Conservation (phyloP, 2,888 invertebrate species). For the Alloplasta piceator region DNA sequence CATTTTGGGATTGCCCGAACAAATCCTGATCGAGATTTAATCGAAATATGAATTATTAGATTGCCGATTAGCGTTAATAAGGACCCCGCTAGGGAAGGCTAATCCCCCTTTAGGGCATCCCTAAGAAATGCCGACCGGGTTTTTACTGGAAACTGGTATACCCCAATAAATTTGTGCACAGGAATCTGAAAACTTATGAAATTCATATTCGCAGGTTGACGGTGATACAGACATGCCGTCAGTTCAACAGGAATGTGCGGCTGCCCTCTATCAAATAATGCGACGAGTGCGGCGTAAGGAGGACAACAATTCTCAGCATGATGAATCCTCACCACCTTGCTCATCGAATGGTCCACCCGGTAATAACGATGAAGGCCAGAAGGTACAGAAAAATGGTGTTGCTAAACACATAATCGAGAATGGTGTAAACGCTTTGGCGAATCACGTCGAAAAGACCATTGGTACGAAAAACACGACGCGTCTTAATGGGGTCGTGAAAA, state of each 20-base stretch:
- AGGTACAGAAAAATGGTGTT: conserved; percentile 77
- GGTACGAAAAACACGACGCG: conserved; percentile 38
- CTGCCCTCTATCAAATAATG: conserved; percentile 89
- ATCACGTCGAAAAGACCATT: conserved; percentile 61
- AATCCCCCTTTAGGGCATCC: no score
- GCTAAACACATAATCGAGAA: conserved; percentile 81
- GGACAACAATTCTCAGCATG: conserved; percentile 67
- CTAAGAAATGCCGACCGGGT: no score
- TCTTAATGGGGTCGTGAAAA: conserved; percentile 80
- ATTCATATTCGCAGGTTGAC: conserved; percentile 87
- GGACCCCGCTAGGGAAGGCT: no score
- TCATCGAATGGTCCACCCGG: conserved; percentile 66
- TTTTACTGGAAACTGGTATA: no score
- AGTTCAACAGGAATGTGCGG: conserved; percentile 91
- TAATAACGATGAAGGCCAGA: conserved; percentile 78
- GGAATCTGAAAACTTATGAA: no score
- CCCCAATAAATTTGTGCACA: no score
- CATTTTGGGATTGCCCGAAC: no score
- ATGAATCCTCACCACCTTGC: conserved; percentile 65
- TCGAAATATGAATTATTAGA: no score
- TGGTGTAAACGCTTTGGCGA: conserved; percentile 63
- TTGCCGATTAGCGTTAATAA: no score
- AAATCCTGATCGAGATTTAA: no score
- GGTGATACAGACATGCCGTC: conserved; percentile 92
- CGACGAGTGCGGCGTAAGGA: conserved; percentile 81